Conservation (phyloP, 2,888 invertebrate species). For the Pherbina coryleti region DNA sequence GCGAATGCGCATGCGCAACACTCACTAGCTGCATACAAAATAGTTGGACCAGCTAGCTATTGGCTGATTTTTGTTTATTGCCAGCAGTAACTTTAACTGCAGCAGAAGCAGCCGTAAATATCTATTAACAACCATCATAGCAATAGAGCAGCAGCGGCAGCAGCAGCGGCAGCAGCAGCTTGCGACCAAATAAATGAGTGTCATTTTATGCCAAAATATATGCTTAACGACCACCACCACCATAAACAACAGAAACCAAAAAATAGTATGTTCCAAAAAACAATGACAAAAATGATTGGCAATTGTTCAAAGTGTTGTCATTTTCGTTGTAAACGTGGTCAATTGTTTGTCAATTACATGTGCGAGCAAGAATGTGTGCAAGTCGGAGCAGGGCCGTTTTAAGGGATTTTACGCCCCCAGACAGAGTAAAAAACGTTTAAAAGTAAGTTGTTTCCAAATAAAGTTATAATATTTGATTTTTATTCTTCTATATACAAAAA, state of each 20-base stretch:
- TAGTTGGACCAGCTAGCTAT: neutral
- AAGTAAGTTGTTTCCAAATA: no score
- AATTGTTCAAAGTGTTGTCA: slow-evolving; percentile 32
- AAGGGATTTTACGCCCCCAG: neutral
- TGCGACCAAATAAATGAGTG: slow-evolving; percentile 14
- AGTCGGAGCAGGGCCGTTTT: neutral
- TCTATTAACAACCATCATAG: slow-evolving; percentile 17
- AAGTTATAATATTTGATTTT: no score
- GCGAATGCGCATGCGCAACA: slow-evolving; percentile 31
- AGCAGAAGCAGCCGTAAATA: neutral
- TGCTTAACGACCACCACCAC: slow-evolving; percentile 18
- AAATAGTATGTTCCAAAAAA: neutral
- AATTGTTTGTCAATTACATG: slow-evolving; percentile 3
- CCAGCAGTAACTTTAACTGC: neutral
- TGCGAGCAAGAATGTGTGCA: neutral
- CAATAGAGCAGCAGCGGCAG: neutral
- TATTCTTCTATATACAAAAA: no score
- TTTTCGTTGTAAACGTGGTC: slow-evolving; percentile 29
- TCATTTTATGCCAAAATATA: slow-evolving; percentile 15
- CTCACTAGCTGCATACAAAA: slow-evolving; percentile 30
- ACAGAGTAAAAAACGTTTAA: no score
- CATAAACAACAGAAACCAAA: neutral
- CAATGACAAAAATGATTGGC: slow-evolving; percentile 25
- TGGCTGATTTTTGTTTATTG: slow-evolving; percentile 8
- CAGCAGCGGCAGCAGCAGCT: neutral